Conservation (phyloP, 2,888 invertebrate genomes). For the Conistra vaccinii region DNA sequence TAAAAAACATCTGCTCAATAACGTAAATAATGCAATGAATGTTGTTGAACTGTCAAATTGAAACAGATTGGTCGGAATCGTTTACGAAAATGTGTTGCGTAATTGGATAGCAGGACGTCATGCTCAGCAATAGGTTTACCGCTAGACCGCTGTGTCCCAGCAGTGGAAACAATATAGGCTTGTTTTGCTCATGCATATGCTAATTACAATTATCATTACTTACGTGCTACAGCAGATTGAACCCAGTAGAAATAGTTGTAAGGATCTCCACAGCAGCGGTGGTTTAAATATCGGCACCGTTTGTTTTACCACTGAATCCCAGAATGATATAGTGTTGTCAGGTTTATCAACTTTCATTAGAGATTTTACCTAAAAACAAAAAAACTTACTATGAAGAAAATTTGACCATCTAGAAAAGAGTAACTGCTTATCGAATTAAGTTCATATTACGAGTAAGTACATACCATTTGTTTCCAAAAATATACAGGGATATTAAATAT, state of each 20-base stretch:
- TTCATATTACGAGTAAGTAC: not conserved
- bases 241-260: constrained; percentile 86
- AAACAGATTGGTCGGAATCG: no score
- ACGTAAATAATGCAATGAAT: no score
- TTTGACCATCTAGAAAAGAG: not conserved
- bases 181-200: no score
- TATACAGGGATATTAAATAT: no score
- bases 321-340: constrained; percentile 66
- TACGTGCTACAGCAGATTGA: constrained; percentile 91
- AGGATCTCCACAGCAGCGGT: constrained; percentile 83
- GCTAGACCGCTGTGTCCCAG: no score
- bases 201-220: constrained; percentile 55
- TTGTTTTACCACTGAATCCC: constrained; percentile 82
- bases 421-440: not conserved
- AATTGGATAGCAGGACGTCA: no score
- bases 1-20: no score
- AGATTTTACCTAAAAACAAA: constrained; percentile 58
- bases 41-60: no score
- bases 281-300: constrained; percentile 83
- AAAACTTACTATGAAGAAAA: not conserved
- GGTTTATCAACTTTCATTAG: constrained; percentile 30
- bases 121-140: no score
- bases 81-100: no score
- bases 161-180: no score
- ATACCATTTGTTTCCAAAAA: no score